phyloP scores from a whole-genome alignment of 2,888 invertebrate genomes.

The Onthophagus sagittarius region DNA sequence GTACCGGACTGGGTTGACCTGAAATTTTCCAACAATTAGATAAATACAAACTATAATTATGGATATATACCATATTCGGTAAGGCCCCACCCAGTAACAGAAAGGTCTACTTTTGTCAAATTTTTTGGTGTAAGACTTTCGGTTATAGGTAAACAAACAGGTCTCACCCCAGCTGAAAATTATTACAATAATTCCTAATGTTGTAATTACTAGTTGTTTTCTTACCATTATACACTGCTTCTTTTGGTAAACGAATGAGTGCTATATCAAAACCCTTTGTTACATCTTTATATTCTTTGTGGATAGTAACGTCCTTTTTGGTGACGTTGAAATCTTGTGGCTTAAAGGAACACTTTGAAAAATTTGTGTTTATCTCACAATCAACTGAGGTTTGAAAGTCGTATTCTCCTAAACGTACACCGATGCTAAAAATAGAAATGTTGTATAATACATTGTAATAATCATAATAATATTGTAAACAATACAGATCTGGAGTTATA shows the following conservation, averaged over 20 bases:
- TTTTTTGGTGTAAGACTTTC: neutral
- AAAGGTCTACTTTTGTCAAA: neutral
- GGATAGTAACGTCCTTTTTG: slow-evolving; percentile 50
- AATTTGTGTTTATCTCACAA: slow-evolving; percentile 41
- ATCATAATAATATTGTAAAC: neutral
- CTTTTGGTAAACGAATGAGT: slow-evolving; percentile 48
- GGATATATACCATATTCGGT: slow-evolving; percentile 15
- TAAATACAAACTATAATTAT: neutral
- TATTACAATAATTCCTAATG: neutral
- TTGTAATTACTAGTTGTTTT: neutral
- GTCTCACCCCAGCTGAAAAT: slow-evolving; percentile 35
- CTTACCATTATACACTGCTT: slow-evolving; percentile 45
- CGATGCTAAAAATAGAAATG: slow-evolving; percentile 46
- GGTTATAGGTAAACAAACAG: slow-evolving; percentile 49
- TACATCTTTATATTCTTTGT: slow-evolving; percentile 52
- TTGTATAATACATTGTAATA: neutral
- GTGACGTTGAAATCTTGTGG: slow-evolving; percentile 50
- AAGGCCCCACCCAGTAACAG: slow-evolving; percentile 62
- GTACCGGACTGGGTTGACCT: slow-evolving; percentile 23
- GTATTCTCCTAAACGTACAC: slow-evolving; percentile 62
- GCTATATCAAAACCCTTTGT: slow-evolving; percentile 56
- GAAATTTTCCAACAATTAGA: slow-evolving; percentile 4
- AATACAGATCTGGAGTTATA: neutral
- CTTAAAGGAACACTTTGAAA: slow-evolving; percentile 44
- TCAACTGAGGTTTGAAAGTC: slow-evolving; percentile 48